These are phyloP conservation scores for Emydoidea blandingii DNA, from an alignment of 2,797 vertebrate genomes.

Conservation along the genomic window DNA sequence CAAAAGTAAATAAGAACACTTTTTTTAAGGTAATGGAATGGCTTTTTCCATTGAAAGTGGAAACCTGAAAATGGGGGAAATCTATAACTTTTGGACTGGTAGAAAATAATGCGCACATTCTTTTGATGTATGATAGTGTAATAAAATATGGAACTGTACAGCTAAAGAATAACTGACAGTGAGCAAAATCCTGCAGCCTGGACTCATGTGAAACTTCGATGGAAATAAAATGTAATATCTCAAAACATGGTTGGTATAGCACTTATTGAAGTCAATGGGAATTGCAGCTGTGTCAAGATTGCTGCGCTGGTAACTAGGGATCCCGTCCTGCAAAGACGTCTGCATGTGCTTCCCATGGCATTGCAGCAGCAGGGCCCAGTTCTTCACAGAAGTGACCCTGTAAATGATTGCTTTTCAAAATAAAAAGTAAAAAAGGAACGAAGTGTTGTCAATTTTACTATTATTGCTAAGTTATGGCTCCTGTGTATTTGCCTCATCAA, in stretches of 20 bases:
- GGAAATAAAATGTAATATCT: not conserved
- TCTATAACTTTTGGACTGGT: not conserved
- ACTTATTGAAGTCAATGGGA: constrained; percentile 13
- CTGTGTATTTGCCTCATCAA: not conserved
- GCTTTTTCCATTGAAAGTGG: not conserved
- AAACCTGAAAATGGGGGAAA: not conserved
- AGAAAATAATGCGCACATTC: not conserved
- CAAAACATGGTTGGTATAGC: constrained; percentile 20
- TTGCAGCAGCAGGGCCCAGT: not conserved
- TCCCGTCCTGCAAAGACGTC: not conserved
- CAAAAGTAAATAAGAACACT: not conserved
- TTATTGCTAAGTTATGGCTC: not conserved
- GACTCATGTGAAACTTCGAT: not conserved
- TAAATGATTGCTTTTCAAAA: not conserved
- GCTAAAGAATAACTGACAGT: not conserved
- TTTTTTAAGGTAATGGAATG: not conserved
- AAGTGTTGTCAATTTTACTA: not conserved
- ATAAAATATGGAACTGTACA: not conserved
- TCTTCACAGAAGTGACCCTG: not conserved
- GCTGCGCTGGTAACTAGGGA: not conserved
- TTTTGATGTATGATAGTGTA: not conserved
- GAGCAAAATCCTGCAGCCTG: not conserved
- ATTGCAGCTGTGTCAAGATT: not conserved
- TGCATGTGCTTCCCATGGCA: not conserved
- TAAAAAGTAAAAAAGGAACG: not conserved